Evolutionary conservation across 2,113 vertebrate genomes (phyloP).

Genomic region (Nanorana parkeri): DNA sequence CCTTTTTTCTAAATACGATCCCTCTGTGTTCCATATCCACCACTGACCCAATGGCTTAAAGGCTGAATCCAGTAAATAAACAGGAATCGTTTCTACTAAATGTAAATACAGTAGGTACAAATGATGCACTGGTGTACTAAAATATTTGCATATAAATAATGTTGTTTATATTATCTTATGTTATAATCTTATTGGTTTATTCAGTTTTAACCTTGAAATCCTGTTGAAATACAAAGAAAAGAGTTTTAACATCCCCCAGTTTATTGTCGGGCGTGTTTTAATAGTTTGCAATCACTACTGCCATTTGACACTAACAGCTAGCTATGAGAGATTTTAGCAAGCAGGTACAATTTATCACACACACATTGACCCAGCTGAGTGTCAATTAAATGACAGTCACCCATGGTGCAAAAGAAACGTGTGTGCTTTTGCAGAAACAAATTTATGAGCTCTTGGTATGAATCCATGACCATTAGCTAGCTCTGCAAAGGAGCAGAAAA

Average conservation of each 20-base stretch:
- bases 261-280: slow-evolving; percentile 24
- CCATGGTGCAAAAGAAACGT: slow-evolving; percentile 35
- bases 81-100: too few species aligned
- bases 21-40: too few species aligned
- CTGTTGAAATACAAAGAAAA: slow-evolving; percentile 27
- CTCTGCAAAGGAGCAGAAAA: slow-evolving; percentile 53
- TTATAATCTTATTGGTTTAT: not conserved
- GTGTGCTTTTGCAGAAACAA: slow-evolving; percentile 54
- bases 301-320: slow-evolving; percentile 52
- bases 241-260: slow-evolving; percentile 6
- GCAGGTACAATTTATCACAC: slow-evolving; percentile 52
- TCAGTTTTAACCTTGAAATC: slow-evolving; percentile 40
- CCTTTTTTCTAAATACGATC: too few species aligned
- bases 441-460: slow-evolving; percentile 55
- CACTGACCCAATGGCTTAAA: too few species aligned
- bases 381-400: slow-evolving; percentile 51
- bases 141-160: slow-evolving; percentile 21
- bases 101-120: not conserved
- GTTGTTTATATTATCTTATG: slow-evolving; percentile 4
- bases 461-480: slow-evolving; percentile 56
- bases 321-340: slow-evolving; percentile 30
- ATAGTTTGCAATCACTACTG: slow-evolving; percentile 5
- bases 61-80: too few species aligned
- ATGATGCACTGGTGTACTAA: not conserved
- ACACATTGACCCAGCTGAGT: slow-evolving; percentile 36